Evolutionary conservation across 2,113 vertebrate species (phyloP).

Genomic region (Acrocephalus arundinaceus): DNA sequence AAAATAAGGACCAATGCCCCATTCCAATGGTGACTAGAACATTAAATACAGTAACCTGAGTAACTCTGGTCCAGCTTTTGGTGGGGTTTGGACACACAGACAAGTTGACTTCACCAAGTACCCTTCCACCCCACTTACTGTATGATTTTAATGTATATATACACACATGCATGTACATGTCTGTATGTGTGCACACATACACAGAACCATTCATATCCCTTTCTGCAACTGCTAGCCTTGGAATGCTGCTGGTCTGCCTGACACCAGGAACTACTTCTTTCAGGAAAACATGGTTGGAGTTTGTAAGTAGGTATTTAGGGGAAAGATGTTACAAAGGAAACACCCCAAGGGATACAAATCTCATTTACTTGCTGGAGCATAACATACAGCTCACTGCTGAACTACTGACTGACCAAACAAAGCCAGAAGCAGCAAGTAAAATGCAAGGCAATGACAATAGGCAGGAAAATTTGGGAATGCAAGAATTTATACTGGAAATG

Average conservation of each 20-base stretch:
- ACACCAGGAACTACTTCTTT: neutral
- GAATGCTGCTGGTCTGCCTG: neutral
- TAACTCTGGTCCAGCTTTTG: neutral
- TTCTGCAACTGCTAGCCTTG: neutral
- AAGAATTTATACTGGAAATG: neutral
- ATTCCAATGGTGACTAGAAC: neutral
- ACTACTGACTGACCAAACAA: neutral
- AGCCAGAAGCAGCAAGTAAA: neutral
- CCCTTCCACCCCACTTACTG: neutral
- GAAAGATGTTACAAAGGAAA: neutral
- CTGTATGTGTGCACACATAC: neutral
- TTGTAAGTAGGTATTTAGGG: neutral
- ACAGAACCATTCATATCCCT: neutral
- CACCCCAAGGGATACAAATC: neutral
- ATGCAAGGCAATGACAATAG: neutral
- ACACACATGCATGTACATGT: rapidly evolving
- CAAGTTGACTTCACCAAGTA: neutral
- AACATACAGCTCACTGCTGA: neutral
- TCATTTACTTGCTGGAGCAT: neutral
- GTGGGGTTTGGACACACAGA: neutral
- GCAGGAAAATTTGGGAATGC: neutral
- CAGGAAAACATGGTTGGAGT: rapidly evolving
- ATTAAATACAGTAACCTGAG: neutral
- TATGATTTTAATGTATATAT: neutral
- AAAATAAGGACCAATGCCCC: neutral